Conservation (phyloP, 2,888 invertebrate species). For the Busseola fusca region DNA sequence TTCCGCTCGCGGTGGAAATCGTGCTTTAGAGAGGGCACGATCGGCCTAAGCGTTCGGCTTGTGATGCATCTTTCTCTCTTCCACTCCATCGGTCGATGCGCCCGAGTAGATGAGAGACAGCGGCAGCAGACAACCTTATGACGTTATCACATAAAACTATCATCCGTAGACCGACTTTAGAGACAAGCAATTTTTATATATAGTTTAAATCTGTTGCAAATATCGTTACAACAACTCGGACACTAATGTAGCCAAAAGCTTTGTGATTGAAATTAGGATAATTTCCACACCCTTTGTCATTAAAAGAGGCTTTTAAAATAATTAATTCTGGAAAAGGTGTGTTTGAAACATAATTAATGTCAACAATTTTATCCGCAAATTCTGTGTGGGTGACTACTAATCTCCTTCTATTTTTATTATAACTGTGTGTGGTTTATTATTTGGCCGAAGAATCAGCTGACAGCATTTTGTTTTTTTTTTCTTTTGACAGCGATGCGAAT, state of each 20-base stretch:
- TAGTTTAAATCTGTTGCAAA: neutral
- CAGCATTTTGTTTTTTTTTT: neutral
- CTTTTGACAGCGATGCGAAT: neutral
- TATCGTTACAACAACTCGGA: neutral
- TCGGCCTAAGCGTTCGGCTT: too few relatives aligned
- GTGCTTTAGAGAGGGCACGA: too few relatives aligned
- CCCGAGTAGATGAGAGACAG: too few relatives aligned
- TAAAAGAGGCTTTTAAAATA: constrained; percentile 30
- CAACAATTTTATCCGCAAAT: constrained; percentile 1
- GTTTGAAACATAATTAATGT: constrained; percentile 18
- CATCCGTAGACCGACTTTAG: too few relatives aligned
- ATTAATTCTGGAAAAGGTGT: constrained; percentile 34
- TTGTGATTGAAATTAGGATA: constrained; percentile 26
- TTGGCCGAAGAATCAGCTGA: neutral
- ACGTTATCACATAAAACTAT: too few relatives aligned
- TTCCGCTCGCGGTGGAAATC: too few relatives aligned
- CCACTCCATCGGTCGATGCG: too few relatives aligned
- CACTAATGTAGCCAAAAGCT: constrained; percentile 9
- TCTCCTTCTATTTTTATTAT: neutral
- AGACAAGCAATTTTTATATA: too few relatives aligned
- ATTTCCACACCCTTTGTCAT: constrained; percentile 22
- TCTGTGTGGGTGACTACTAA: neutral
- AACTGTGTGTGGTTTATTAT: neutral
- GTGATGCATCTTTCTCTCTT: too few relatives aligned
- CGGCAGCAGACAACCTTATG: too few relatives aligned